These are phyloP conservation scores for Eristalis pertinax DNA, from an alignment of 2,888 invertebrate species.

Conservation along the genomic window DNA sequence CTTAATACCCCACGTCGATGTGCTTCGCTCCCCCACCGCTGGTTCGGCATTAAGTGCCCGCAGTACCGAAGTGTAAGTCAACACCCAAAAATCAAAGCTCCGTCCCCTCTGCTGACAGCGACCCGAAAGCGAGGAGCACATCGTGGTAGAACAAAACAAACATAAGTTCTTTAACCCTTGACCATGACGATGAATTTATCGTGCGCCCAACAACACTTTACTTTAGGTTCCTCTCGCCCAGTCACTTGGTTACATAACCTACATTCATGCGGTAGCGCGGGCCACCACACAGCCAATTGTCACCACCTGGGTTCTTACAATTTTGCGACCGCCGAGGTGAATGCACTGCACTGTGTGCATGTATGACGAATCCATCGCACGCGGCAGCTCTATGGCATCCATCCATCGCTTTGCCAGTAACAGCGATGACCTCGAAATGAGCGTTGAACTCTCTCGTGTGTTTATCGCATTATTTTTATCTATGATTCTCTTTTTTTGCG, in stretches of 20 bases:
- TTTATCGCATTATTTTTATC: constrained; percentile 12
- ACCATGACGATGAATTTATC: constrained; percentile 47
- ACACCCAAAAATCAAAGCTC: constrained; percentile 11
- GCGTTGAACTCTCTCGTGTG: constrained; percentile 20
- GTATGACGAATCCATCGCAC: constrained; percentile 41
- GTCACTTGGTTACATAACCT: constrained; percentile 53
- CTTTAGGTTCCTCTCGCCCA: not conserved
- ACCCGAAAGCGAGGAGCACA: not conserved
- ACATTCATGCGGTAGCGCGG: constrained; percentile 24
- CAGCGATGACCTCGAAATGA: constrained; percentile 47
- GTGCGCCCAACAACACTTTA: not conserved
- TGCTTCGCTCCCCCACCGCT: not conserved
- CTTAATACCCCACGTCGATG: constrained; percentile 3
- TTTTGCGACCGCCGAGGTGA: constrained; percentile 6
- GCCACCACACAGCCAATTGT: too few relatives aligned
- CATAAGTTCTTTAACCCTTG: constrained; percentile 50
- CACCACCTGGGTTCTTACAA: not conserved
- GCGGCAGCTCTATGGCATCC: not conserved
- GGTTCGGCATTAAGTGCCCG: too few relatives aligned
- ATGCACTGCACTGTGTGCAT: constrained; percentile 34
- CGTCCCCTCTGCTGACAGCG: not conserved
- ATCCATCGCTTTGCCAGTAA: not conserved
- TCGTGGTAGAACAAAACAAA: not conserved
- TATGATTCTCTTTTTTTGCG: constrained; percentile 35
- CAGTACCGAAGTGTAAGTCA: not conserved